phyloP scores from a whole-genome alignment of 2,113 vertebrate species.

The Scatophagus argus region DNA sequence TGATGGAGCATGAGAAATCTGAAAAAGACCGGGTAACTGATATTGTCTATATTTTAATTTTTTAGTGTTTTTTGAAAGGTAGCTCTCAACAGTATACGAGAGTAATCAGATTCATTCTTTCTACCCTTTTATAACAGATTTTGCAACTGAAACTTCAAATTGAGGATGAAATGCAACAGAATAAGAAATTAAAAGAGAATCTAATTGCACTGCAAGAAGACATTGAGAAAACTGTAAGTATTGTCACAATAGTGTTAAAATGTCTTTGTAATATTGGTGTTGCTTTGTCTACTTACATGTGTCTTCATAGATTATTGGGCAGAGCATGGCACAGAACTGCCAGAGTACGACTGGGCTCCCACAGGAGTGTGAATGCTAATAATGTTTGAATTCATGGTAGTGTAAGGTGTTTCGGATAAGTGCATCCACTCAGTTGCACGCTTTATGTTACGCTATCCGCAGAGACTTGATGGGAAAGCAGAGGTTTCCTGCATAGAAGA shows the following conservation, averaged over 20 bases:
- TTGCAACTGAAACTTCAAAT: constrained; percentile 57
- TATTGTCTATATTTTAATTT: not conserved
- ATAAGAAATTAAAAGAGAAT: constrained; percentile 41
- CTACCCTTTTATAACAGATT: constrained; percentile 58
- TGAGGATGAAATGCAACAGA: constrained; percentile 47
- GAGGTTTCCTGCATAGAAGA: constrained; percentile 70
- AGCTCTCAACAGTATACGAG: not conserved
- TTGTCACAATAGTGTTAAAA: not conserved
- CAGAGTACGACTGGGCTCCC: constrained; percentile 6
- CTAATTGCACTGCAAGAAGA: constrained; percentile 58
- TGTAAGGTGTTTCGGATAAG: constrained; percentile 30
- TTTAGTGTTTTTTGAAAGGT: not conserved
- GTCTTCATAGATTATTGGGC: constrained; percentile 26
- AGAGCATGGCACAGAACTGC: not conserved
- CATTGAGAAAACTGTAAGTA: constrained; percentile 75
- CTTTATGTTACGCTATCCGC: constrained; percentile 44
- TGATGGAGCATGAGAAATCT: constrained; percentile 73
- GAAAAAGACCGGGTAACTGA: constrained; percentile 77
- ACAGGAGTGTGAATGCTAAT: constrained; percentile 33
- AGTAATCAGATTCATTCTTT: not conserved
- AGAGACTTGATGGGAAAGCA: constrained; percentile 73
- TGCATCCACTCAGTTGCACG: constrained; percentile 19
- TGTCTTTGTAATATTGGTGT: not conserved
- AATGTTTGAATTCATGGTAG: constrained; percentile 16
- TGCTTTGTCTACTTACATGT: constrained; percentile 15